Conservation (phyloP, 2,797 vertebrate genomes). For the Vultur gryphus region DNA sequence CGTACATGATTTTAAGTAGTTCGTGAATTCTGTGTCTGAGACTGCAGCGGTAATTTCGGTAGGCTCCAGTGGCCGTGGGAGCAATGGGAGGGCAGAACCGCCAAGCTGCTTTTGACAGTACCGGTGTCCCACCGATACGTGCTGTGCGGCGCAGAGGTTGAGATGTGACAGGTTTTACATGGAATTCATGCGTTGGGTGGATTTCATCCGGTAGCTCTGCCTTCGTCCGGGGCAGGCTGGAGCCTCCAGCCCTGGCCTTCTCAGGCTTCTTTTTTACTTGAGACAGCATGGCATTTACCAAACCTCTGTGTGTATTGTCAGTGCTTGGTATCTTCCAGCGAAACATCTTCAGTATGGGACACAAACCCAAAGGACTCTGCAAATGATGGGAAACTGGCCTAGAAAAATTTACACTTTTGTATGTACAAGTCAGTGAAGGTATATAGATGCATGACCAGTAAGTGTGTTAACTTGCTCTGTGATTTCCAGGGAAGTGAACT, state of each 20-base stretch:
- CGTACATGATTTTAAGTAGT: background rate
- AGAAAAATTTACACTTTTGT: background rate
- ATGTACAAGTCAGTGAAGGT: background rate
- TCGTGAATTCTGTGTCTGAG: background rate
- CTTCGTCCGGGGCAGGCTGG: background rate
- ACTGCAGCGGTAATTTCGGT: background rate
- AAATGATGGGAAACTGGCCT: background rate
- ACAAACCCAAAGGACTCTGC: background rate
- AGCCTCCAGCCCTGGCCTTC: background rate
- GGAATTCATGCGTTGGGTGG: background rate
- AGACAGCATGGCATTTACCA: background rate
- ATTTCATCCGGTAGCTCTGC: background rate
- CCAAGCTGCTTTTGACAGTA: background rate
- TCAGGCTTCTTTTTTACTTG: background rate
- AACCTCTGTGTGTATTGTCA: background rate
- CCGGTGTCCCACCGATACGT: background rate
- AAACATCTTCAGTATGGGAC: background rate
- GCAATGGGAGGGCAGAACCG: background rate
- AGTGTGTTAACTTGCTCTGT: background rate
- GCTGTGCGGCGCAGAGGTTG: background rate
- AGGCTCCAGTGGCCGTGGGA: background rate
- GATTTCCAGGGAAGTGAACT: background rate
- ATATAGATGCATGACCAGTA: no score
- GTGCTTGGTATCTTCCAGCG: background rate
- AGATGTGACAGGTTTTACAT: background rate